Evolutionary conservation across 1,140 invertebrate species (phyloP).

Genomic region (Drosophila tropicalis): DNA sequence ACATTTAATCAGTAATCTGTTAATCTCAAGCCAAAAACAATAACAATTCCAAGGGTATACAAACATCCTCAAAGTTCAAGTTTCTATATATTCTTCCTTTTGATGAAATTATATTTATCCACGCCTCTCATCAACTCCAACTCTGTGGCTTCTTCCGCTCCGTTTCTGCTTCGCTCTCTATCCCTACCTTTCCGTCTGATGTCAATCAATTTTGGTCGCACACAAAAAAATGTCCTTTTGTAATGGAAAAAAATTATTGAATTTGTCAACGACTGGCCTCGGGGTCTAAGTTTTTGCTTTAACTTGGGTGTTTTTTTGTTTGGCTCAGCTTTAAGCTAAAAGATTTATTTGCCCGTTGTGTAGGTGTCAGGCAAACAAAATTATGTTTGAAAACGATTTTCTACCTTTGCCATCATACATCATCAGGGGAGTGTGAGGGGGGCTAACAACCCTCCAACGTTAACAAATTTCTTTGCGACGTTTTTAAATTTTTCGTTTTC

Average conservation of each 20-base stretch:
- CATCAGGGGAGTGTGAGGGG: slow-evolving; percentile 38
- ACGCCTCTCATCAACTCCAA: slow-evolving; percentile 27
- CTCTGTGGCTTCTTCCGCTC: not conserved
- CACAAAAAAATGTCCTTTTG: slow-evolving; percentile 59
- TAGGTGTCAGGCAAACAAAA: slow-evolving; percentile 78
- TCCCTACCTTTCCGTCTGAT: slow-evolving; percentile 57
- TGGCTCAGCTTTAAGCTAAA: slow-evolving; percentile 51
- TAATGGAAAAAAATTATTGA: slow-evolving; percentile 82
- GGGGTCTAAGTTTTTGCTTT: slow-evolving; percentile 25
- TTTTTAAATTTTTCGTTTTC: slow-evolving; percentile 66
- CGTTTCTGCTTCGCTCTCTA: not conserved
- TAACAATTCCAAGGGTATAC: not conserved
- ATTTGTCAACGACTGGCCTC: slow-evolving; percentile 80
- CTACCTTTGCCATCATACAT: slow-evolving; percentile 78
- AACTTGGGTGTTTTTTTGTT: slow-evolving; percentile 11
- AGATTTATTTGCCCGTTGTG: slow-evolving; percentile 70
- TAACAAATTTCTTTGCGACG: slow-evolving; percentile 82
- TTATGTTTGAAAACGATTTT: slow-evolving; percentile 79
- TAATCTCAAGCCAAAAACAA: not conserved
- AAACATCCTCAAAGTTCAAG: not conserved
- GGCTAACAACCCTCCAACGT: slow-evolving; percentile 68
- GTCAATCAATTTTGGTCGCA: slow-evolving; percentile 74
- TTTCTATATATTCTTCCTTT: slow-evolving; percentile 25
- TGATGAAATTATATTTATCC: slow-evolving; percentile 73
- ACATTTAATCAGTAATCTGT: no score